Base-by-base conservation (phyloP, 2,797 vertebrate genomes). In the Pteronotus mesoamericanus region DNA sequence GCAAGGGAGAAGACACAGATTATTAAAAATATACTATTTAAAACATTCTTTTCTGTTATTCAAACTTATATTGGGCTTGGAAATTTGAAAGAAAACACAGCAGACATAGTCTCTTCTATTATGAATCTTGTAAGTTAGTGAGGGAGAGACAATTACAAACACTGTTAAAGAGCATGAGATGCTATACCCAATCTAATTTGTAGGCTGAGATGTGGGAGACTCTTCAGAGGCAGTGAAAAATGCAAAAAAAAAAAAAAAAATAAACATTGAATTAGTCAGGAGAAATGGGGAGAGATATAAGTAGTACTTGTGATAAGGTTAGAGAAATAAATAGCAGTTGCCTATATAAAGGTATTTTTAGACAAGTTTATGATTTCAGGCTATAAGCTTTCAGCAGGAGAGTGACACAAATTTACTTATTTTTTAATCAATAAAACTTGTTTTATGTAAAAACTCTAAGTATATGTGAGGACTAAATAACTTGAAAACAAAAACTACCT, bases 101-200 rank as follows among this genome's bases (percentile, higher is more conserved):
- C 2, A 53, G n/a, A 71, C 42, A 66, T 21, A 66, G 2, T 37
- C 61, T 72, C 3, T 87, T 29, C 2, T 26, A 16, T 55, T 94
- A 93, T 97, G 92, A 92, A 94, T 90, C n/a, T 78, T 90, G 69
- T 42, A 74, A 69, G 3, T 21, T 83, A 48, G n/a, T 5, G 29
- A 82, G 2, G 2, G 16, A 87, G 39, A 68, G 29, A 51, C 48
- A 29, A 34, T 22, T 57, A n/a, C 57, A 59, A 48, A 39, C 16
- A 14, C 6, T 66, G n/a, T 18, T 66, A 34, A 71, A 74, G 37
- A 55, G 4, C 19, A 46, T 9, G 22, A 69, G 15, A 12, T 21
- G 12, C 3, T 68, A 84, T 83, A 7, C 2, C 15, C 19, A 7
- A 39, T 16, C 9, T 48, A 32, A 48, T 34, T 7, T 79, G 21